Evolutionary conservation across 2,797 vertebrate species (phyloP).

Genomic region (Sebastes kiyomatsui): DNA sequence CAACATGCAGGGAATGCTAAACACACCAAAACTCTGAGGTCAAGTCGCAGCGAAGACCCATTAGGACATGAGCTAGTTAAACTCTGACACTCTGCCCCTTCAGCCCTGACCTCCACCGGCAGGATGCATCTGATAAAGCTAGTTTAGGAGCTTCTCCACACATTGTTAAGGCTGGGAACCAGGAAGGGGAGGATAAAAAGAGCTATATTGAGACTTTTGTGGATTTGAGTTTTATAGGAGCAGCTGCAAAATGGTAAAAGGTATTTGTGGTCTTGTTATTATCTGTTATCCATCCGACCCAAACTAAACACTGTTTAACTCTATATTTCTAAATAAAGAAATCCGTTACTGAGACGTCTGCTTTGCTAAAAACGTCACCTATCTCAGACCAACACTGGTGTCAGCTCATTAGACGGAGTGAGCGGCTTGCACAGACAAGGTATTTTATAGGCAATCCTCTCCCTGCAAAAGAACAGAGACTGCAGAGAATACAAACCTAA

Average conservation of each 20-base stretch:
- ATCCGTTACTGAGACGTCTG: slow-evolving; percentile 12
- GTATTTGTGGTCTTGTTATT: slow-evolving; percentile 19
- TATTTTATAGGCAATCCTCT: slow-evolving; percentile 66
- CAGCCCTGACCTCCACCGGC: slow-evolving; percentile 46
- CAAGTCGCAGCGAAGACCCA: slow-evolving; percentile 43
- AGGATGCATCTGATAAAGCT: slow-evolving; percentile 40
- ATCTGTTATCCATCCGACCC: slow-evolving; percentile 3
- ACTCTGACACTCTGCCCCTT: slow-evolving; percentile 50
- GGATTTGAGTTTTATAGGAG: neutral
- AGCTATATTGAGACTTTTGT: neutral
- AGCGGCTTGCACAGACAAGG: slow-evolving; percentile 57
- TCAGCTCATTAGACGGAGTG: slow-evolving; percentile 63
- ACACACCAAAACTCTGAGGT: slow-evolving; percentile 42
- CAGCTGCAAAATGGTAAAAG: slow-evolving; percentile 6
- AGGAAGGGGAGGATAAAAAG: neutral
- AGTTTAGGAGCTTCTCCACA: slow-evolving; percentile 8
- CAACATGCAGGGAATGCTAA: slow-evolving; percentile 62
- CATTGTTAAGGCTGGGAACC: slow-evolving; percentile 28
- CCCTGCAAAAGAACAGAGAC: slow-evolving; percentile 53
- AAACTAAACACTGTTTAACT: slow-evolving; percentile 25
- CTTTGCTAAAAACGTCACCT: slow-evolving; percentile 40
- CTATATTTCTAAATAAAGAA: neutral
- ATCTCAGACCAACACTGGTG: slow-evolving; percentile 37
- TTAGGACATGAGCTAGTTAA: slow-evolving; percentile 65
- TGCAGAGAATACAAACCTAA: slow-evolving; percentile 68